Base-by-base conservation (phyloP, 2,113 vertebrate species). In the Enhydra lutris region DNA sequence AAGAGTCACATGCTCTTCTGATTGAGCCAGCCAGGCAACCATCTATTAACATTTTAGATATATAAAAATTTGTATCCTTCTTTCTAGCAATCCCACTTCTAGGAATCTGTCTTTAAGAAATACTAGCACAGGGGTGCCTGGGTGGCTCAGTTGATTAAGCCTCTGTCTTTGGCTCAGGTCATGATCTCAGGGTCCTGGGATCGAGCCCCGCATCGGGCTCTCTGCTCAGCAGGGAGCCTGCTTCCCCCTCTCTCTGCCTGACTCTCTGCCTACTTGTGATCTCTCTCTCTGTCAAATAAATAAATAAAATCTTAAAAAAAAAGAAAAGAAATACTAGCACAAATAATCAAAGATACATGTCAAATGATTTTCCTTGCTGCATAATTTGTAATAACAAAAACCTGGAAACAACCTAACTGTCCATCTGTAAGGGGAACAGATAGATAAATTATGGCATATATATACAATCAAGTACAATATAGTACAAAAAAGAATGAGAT, bases 271-370 rank as follows among this genome's bases (percentile, higher is more conserved):
- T 55, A 55, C 17, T 55, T 55, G 17, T 55, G 52, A 55, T 55
- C 52, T 55, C 52, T 52, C 52, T 55, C 52, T 55, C 52, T 55
- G 52, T 55, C 17, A 55, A 55, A 55, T 55, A 18, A 55, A 55
- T 55, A 55, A 55, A 55, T 55, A 55, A 55, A 55, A 55, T 55
- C 17, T 55, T 55, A 4, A 15, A 15, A 50, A 52, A 52, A 55
- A 52, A 52, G 4, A 55, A 55, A 89, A 83, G n/a, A 95, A 76
- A 81, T 57, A 67, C 82, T 76, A 91, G 36, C 45, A 88, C 26
- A 47, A 81, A 91, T 87, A 61, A 45, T 87, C 86, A 86, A 94
- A 87, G 55, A 91, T 91, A 81, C 7, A n/a, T n/a, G 45, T 93
- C 65, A 59, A 76, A 74, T 1, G 20, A 59, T 89, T 85, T 69